A percentile compares a stretch with the other conserved stretches of the same genome.
These are phyloP conservation scores for Accipiter virgatus DNA, from an alignment of 2,113 vertebrate species.

Conservation along the genomic window DNA sequence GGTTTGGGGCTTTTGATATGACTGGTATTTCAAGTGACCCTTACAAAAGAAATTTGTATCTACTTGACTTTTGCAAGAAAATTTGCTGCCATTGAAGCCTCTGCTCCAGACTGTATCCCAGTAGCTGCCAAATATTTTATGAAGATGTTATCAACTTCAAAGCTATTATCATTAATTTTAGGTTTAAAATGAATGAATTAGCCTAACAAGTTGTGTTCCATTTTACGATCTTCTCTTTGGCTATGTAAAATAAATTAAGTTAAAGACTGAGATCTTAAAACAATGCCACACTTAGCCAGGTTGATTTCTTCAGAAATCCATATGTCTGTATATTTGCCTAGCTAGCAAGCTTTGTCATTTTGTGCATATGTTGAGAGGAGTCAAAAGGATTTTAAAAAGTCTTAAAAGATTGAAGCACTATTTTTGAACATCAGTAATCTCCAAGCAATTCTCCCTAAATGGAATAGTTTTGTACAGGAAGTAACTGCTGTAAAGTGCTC, in stretches of 20 bases:
- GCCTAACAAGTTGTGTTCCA: background rate
- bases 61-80: background rate
- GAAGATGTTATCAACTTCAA: background rate
- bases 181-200: background rate
- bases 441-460: background rate
- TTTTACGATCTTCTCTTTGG: background rate
- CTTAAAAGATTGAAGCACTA: background rate
- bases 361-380: background rate
- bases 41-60: background rate
- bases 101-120: background rate
- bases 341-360: background rate
- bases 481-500: background rate
- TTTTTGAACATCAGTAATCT: background rate
- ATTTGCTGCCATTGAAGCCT: background rate
- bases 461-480: background rate
- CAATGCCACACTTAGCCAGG: background rate
- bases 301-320: background rate
- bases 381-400: background rate
- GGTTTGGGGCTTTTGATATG: background rate
- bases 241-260: background rate
- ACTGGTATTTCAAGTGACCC: background rate
- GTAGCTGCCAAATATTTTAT: background rate
- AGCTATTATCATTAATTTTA: background rate
- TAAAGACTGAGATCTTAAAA: background rate
- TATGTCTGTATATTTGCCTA: background rate